Base-by-base conservation (phyloP, 1,140 invertebrate species). In the Drosophila auraria region DNA sequence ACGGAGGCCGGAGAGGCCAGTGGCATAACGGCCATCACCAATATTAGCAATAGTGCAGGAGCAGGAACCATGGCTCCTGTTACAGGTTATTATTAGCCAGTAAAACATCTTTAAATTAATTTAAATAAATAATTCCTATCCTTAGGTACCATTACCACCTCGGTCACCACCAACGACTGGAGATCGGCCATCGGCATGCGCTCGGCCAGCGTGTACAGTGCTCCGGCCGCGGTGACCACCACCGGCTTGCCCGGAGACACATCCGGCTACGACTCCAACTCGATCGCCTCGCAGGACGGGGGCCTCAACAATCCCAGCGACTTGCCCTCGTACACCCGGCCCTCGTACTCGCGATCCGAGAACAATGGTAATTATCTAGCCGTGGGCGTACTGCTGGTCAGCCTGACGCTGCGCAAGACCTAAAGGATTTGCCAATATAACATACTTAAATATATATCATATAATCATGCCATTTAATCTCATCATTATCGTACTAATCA, bases 361-460 rank as follows among this genome's bases (percentile, higher is more conserved):
- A 91, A 80, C 90, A 92, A 92, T 81, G 91, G 91, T 92, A 92
- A 92, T 92, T 92, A 92, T 92, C 77, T 92, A 63, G 91, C 91
- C 23, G 87, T 92, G 64, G 91, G 91, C 80, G 91, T 92, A 30
- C 76, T 92, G 44, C 84, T 92, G 49, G 91, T 92, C 83, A 92
- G 91, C 75, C 71, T 92, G 59, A 92, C 91, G 63, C 75, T 92
- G 72, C 87, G 91, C 54, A 92, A 92, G 78, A 80, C 84, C 69
- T 92, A 87, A 56, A 61, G 56, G 45, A 63, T 9, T 51, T 25
- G 12, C 36, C 60, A 57, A 40, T 33, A 60, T 70, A n/a, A 20
- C 20, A 20, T 27, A 47, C 12, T 44, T 36, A 30, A 30, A 30
- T 54, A 71, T 33, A 33, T 17, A 36, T 50, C n/a, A 58, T 27